phyloP scores from a whole-genome alignment of 1,140 invertebrate genomes.

The Zelostemma sp. region DNA sequence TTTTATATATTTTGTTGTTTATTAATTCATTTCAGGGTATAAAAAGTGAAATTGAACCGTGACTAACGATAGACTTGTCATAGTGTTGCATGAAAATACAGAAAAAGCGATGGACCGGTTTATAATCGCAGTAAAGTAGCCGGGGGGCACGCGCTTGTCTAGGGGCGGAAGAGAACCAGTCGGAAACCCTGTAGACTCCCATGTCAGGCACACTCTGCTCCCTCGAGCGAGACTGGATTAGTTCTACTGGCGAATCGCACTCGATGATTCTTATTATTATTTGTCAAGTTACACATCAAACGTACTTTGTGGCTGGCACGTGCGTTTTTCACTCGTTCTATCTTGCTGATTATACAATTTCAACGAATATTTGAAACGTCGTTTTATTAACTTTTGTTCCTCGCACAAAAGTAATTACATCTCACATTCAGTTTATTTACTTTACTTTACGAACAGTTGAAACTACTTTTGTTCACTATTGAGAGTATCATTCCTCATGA shows the following conservation, averaged over 20 bases:
- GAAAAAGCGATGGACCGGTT: constrained; percentile 14
- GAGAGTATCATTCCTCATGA: not conserved
- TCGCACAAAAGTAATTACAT: not conserved
- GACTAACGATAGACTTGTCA: constrained; percentile 5
- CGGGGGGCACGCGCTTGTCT: constrained; percentile 8
- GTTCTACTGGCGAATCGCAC: constrained; percentile 46
- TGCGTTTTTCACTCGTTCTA: constrained; percentile 27
- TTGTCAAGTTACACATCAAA: constrained; percentile 46
- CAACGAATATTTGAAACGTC: not conserved
- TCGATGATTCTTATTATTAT: constrained; percentile 56
- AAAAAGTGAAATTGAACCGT: not conserved
- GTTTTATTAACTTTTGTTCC: not conserved
- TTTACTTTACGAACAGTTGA: too few relatives aligned
- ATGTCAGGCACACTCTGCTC: constrained; percentile 60
- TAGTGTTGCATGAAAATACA: constrained; percentile 7
- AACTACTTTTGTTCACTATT: too few relatives aligned
- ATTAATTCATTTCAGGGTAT: not conserved
- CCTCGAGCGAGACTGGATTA: constrained; percentile 60
- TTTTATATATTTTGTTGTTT: constrained; percentile 3
- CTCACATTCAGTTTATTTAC: not conserved
- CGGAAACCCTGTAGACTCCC: constrained; percentile 27
- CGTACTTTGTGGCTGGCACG: constrained; percentile 45
- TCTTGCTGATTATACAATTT: not conserved
- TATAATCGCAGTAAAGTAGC: constrained; percentile 25
- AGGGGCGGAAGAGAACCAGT: constrained; percentile 8